A percentile compares a stretch with the other conserved stretches of the same genome.
These are phyloP conservation scores for Zaprionus bogoriensis DNA, from an alignment of 2,888 invertebrate genomes.

Conservation along the genomic window DNA sequence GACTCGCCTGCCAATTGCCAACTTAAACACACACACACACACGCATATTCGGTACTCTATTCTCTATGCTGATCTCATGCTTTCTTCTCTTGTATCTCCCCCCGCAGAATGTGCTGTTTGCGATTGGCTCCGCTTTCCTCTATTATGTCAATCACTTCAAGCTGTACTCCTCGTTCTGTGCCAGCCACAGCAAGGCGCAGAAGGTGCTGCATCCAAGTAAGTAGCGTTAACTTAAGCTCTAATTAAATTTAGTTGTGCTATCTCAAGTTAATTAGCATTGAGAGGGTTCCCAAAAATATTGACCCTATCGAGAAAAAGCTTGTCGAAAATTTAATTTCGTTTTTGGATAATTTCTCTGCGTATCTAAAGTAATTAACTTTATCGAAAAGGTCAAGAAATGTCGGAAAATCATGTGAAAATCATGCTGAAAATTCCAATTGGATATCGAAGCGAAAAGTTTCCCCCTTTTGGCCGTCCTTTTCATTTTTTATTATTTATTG, in stretches of 20 bases:
- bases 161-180: conserved; percentile 99
- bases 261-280: not conserved
- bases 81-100: conserved; percentile 37
- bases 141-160: conserved; percentile 99
- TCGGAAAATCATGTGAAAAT: not conserved
- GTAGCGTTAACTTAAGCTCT: conserved; percentile 82
- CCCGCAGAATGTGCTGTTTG: conserved; percentile 94
- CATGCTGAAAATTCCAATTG: not conserved
- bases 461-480: not conserved
- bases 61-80: conserved; percentile 3
- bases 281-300: not conserved
- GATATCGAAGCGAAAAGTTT: not conserved
- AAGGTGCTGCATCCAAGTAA: conserved; percentile 99
- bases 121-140: conserved; percentile 97
- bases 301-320: not conserved
- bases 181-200: conserved; percentile 99
- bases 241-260: not conserved
- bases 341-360: no score
- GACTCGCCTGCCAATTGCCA: conserved; percentile 32
- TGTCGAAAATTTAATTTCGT: no score
- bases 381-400: no score
- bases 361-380: no score
- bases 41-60: no score
- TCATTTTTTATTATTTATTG: not conserved
- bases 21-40: no score